These are phyloP conservation scores for Orientallactaga bullata DNA, from an alignment of 2,113 vertebrate genomes.

Conservation along the genomic window DNA sequence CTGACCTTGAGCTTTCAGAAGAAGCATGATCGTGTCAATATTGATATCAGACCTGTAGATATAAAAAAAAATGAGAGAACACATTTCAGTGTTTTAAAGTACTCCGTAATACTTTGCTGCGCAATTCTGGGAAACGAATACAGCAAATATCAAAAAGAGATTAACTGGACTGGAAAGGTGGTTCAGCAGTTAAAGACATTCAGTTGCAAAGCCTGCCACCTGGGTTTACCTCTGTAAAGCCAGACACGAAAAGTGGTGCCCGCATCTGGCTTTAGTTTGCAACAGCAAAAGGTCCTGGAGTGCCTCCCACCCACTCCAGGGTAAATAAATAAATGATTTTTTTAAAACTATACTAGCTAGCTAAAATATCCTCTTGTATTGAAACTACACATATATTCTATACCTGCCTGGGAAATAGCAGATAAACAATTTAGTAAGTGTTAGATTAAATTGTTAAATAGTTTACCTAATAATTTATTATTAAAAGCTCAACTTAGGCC, in stretches of 20 bases:
- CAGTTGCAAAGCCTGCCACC: too few relatives aligned
- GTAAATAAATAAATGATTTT: too few relatives aligned
- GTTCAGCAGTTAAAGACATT: too few relatives aligned
- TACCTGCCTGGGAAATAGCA: neutral
- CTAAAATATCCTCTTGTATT: conserved; percentile 12
- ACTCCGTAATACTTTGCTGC: neutral
- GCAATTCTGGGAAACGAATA: conserved; percentile 21
- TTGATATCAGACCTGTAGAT: neutral
- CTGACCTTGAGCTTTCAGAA: neutral
- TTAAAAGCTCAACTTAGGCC: conserved; percentile 8
- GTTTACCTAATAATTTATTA: neutral
- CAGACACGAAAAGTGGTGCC: too few relatives aligned
- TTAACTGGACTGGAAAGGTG: neutral
- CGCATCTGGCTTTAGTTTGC: too few relatives aligned
- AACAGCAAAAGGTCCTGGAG: too few relatives aligned
- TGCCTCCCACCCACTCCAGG: too few relatives aligned
- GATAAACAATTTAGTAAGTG: conserved; percentile 39
- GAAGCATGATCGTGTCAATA: neutral
- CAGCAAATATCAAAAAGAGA: neutral
- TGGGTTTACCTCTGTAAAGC: too few relatives aligned
- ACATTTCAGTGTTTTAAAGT: conserved; percentile 1
- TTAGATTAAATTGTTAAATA: conserved; percentile 22
- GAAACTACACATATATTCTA: conserved; percentile 3
- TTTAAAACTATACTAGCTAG: neutral
- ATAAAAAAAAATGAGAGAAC: neutral